A percentile compares a stretch with the other conserved stretches of the same genome.
These are phyloP conservation scores for Leptarthrus brevirostris DNA, from an alignment of 2,888 invertebrate genomes.

Conservation along the genomic window DNA sequence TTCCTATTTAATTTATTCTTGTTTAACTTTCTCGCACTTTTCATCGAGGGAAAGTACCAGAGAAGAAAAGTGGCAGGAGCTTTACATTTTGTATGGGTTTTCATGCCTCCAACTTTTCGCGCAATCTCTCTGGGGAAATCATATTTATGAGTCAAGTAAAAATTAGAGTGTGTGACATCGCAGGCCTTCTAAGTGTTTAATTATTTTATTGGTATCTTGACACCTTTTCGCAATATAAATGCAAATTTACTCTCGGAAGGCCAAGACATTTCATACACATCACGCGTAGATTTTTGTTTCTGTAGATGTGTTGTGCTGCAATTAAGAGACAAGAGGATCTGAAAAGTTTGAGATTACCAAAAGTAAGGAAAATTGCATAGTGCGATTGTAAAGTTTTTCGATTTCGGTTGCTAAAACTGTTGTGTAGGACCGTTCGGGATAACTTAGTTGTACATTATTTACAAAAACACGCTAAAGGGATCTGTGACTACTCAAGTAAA, in stretches of 20 bases:
- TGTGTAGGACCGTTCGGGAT: no score
- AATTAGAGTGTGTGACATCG: constrained; percentile 47
- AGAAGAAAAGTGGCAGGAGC: not conserved
- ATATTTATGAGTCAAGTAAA: constrained; percentile 45
- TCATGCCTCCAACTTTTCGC: constrained; percentile 20
- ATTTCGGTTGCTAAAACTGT: no score
- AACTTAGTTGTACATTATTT: no score
- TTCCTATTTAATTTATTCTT: constrained; percentile 45
- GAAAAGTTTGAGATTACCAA: no score
- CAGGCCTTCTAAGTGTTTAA: constrained; percentile 43
- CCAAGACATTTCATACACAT: not conserved
- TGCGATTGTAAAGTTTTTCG: no score
- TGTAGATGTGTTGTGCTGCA: no score
- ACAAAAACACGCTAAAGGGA: no score
- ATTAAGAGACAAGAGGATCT: no score
- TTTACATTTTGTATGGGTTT: constrained; percentile 13
- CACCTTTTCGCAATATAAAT: constrained; percentile 48
- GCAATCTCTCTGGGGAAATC: constrained; percentile 38
- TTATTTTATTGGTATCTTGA: constrained; percentile 50
- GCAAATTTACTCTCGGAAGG: constrained; percentile 37
- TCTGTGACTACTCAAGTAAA: no score
- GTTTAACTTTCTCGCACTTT: constrained; percentile 41
- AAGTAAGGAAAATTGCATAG: no score
- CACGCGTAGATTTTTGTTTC: not conserved
- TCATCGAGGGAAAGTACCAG: not conserved